phyloP scores from a whole-genome alignment of 2,113 vertebrate genomes.

The Pyxicephalus adspersus region DNA sequence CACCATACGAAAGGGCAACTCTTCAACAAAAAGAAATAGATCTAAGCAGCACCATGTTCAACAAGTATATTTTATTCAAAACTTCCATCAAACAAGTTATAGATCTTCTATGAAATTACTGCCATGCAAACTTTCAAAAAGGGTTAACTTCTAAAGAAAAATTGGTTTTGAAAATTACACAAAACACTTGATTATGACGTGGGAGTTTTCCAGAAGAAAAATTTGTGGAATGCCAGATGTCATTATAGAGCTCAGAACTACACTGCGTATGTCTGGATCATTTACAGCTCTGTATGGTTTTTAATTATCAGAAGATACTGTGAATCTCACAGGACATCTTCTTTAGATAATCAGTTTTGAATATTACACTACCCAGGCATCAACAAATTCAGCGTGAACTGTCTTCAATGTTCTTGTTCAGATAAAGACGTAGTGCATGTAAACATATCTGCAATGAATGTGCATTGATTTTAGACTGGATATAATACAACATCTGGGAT shows the following conservation, averaged over 20 bases:
- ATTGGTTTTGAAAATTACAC: constrained; percentile 5
- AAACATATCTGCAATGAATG: constrained; percentile 50
- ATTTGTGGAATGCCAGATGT: constrained; percentile 55
- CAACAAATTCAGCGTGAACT: constrained; percentile 26
- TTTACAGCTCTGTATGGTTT: constrained; percentile 30
- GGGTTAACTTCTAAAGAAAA: constrained; percentile 16
- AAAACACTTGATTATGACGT: constrained; percentile 22
- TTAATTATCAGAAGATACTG: constrained; percentile 27
- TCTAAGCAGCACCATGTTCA: too few species aligned
- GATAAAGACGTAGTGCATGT: constrained; percentile 23
- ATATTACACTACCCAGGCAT: constrained; percentile 23
- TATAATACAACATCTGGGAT: constrained; percentile 57
- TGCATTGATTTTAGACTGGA: constrained; percentile 45
- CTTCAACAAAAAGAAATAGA: too few species aligned
- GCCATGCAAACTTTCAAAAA: not conserved
- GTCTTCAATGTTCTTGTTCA: constrained; percentile 28
- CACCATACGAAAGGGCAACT: too few species aligned
- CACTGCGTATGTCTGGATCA: constrained; percentile 40
- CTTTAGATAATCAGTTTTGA: constrained; percentile 43
- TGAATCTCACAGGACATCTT: constrained; percentile 55
- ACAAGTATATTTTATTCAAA: too few species aligned
- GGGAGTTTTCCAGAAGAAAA: constrained; percentile 42
- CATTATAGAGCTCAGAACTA: constrained; percentile 41
- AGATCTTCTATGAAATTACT: too few species aligned
- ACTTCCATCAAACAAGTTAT: too few species aligned